Evolutionary conservation across 2,113 vertebrate species (phyloP), one percentile per base, ranked within the genome.

Genomic region (Aspiorhynchus laticeps): DNA sequence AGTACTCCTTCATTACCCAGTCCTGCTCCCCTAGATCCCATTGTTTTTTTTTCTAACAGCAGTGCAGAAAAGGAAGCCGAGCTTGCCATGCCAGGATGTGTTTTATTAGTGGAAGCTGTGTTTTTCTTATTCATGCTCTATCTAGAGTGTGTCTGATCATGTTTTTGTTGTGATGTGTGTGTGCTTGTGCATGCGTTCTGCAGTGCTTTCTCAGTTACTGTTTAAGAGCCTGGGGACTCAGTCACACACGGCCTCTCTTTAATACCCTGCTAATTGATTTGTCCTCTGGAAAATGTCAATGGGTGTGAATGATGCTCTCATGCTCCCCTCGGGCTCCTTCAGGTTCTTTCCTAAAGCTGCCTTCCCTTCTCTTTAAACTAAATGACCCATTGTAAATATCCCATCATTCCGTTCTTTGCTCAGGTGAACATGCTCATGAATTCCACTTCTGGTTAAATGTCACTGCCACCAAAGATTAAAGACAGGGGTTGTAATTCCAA

Each of bases 211-310:
- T 84, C 33, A 21, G 69, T 84, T 74, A 84, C 48, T 41, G 67
- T 84, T 84, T 73, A 74, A 80, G 17, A 71, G 78, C 86, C 69
- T 11, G 38, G 69, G 69, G 86, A 84, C 31, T 69, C 67, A 31
- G 59, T 74, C 31, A 86, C 76, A 41, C 65, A 86, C 36, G 4
- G 51, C 61, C 86, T 61, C 67, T 82, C 48, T 82, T 82, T 82
- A 82, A 59, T 33, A 80, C 69, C 59, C 69, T 63, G 79, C 67
- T 87, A 83, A 87, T 87, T 75, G 79, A 83, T 82, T 73, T 75
- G 79, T 87, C 86, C 86, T 87, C 86, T 74, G 86, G 67, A 75
- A 87, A 87, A 87, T 82, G 79, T 75, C 86, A 86, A 48, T 28
- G 85, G 48, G 51, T 80, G 85, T 74, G 63, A 73, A 41, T 80